These are phyloP conservation scores for Hermetia illucens DNA, from an alignment of 1,140 invertebrate species.

Conservation along the genomic window DNA sequence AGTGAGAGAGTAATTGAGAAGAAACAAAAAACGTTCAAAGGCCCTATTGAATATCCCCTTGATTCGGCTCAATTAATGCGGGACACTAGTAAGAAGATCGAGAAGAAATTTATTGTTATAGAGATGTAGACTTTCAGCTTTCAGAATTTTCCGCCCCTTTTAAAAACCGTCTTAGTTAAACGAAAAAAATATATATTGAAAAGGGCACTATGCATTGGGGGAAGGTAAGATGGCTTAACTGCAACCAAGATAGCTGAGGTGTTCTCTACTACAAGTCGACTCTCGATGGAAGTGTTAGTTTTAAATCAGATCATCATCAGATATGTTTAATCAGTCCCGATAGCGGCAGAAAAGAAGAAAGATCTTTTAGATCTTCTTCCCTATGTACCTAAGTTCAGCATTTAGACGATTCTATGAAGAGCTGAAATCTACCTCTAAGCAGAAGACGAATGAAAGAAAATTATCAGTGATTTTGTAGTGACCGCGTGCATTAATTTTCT, in stretches of 20 bases:
- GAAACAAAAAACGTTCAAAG: slow-evolving; percentile 12
- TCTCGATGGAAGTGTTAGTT: slow-evolving; percentile 3
- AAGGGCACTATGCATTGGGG: slow-evolving; percentile 3
- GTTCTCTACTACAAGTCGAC: background rate
- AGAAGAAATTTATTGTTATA: background rate
- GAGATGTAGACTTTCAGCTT: slow-evolving; percentile 2
- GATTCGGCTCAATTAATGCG: slow-evolving; percentile 11
- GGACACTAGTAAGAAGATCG: slow-evolving; percentile 1
- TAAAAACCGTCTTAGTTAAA: slow-evolving; percentile 2
- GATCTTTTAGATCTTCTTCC: slow-evolving; percentile 4
- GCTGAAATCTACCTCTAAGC: background rate
- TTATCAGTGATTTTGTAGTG: too few species aligned
- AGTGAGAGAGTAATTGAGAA: slow-evolving; percentile 20
- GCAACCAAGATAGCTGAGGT: slow-evolving; percentile 3
- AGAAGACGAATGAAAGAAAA: slow-evolving; percentile 2
- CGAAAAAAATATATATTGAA: slow-evolving; percentile 2
- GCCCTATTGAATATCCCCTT: slow-evolving; percentile 11
- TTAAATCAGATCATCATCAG: background rate
- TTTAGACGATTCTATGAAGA: slow-evolving; percentile 4
- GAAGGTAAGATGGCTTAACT: slow-evolving; percentile 4
- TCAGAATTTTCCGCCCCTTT: background rate
- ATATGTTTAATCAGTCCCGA: slow-evolving; percentile 4
- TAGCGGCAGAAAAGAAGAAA: slow-evolving; percentile 5
- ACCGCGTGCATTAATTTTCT: too few species aligned
- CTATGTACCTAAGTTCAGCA: background rate